Percentiles rank a stretch among this genome's conserved stretches.
Conservation (phyloP, 2,113 vertebrate genomes). For the Charina bottae region DNA sequence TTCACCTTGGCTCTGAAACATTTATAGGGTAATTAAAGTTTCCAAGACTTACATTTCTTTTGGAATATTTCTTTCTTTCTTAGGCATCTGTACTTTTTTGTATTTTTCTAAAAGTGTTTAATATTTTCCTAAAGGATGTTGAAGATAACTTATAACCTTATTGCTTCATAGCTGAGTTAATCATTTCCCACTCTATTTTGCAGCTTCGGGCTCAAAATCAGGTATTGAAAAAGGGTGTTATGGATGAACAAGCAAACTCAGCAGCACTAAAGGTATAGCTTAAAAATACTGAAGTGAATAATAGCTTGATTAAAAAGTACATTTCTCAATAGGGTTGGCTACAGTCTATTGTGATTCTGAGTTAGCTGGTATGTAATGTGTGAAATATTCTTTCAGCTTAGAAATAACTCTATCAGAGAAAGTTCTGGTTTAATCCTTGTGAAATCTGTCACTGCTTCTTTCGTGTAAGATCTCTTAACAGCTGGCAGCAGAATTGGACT, state of each 20-base stretch:
- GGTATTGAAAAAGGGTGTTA: conserved; percentile 95
- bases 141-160: neutral
- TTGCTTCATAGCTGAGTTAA: conserved; percentile 17
- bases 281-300: neutral
- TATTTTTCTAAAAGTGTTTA: neutral
- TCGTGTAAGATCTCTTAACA: neutral
- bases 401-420: neutral
- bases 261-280: conserved; percentile 86
- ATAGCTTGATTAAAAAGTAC: neutral
- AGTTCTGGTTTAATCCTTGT: neutral
- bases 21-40: neutral
- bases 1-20: neutral
- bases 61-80: neutral
- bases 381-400: neutral
- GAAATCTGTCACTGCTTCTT: neutral
- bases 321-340: neutral
- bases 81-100: neutral
- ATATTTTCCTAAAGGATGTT: neutral
- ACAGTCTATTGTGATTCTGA: neutral
- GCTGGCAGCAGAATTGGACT: neutral
- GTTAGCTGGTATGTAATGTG: neutral
- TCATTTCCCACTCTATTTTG: conserved; percentile 54
- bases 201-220: conserved; percentile 98
- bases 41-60: neutral
- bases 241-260: conserved; percentile 94